Conservation (phyloP, 2,113 vertebrate species). For the Pongo pygmaeus region DNA sequence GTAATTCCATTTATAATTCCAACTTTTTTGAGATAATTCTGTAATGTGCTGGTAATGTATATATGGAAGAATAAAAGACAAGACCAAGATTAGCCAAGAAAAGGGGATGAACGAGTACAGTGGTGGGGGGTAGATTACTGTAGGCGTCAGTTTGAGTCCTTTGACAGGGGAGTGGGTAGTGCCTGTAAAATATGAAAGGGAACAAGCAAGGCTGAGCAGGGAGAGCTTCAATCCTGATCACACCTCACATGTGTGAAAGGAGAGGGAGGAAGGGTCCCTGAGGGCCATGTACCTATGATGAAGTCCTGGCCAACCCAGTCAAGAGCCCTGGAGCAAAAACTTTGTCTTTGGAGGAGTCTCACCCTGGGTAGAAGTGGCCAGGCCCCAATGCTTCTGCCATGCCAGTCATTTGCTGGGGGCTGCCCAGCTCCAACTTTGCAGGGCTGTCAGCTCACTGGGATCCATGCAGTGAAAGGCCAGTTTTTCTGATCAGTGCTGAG, state of each 20-base stretch:
- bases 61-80: background rate
- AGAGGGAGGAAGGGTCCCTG: background rate
- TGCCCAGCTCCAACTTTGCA: background rate
- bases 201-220: background rate
- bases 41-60: background rate
- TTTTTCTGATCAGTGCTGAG: background rate
- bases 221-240: background rate
- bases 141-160: background rate
- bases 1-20: background rate
- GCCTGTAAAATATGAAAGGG: background rate
- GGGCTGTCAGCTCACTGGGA: background rate
- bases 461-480: background rate
- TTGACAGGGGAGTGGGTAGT: accelerated
- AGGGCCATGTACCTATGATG: background rate
- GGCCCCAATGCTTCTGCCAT: background rate
- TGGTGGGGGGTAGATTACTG: accelerated
- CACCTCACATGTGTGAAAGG: background rate
- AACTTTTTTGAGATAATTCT: background rate
- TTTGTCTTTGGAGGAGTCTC: too few relatives aligned
- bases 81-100: background rate
- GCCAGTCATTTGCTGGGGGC: background rate
- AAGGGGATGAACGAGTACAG: background rate
- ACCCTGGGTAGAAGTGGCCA: background rate
- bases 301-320: background rate
- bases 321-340: background rate